Evolutionary conservation across 1,140 invertebrate species (phyloP).

Genomic region (Drosophila subobscura): DNA sequence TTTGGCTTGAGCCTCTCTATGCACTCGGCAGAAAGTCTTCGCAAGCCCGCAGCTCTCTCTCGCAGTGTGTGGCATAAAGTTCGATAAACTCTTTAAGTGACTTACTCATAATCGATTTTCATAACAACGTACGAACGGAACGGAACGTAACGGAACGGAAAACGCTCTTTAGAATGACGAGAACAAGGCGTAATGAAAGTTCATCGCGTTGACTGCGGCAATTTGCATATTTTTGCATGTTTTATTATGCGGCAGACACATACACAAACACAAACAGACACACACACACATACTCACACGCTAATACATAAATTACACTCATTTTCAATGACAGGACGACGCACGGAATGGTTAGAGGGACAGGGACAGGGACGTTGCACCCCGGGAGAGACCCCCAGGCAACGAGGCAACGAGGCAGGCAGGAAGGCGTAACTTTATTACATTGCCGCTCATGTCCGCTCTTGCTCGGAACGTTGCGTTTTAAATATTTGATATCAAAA

Average conservation of each 20-base stretch:
- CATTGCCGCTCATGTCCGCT: conserved; percentile 45
- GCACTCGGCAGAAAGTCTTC: conserved; percentile 18
- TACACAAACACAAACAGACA: conserved; percentile 37
- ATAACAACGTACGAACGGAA: conserved; percentile 9
- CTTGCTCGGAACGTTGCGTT: conserved; percentile 52
- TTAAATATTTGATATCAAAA: conserved; percentile 78
- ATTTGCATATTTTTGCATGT: conserved; percentile 82
- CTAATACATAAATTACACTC: conserved; percentile 60
- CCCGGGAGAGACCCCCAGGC: conserved; percentile 7
- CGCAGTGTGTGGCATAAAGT: conserved; percentile 40
- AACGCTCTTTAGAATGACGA: conserved; percentile 69
- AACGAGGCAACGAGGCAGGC: conserved; percentile 8
- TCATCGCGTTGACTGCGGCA: conserved; percentile 78
- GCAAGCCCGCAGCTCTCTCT: conserved; percentile 1
- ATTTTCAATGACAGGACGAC: conserved; percentile 55
- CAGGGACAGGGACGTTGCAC: conserved; percentile 26
- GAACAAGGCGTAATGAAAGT: conserved; percentile 63
- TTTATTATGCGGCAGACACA: conserved; percentile 66
- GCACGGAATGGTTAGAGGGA: neutral
- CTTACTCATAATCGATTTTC: conserved; percentile 62
- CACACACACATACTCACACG: conserved; percentile 42
- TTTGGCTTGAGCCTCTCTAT: conserved; percentile 6
- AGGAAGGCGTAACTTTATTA: conserved; percentile 70
- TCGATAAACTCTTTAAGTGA: conserved; percentile 74
- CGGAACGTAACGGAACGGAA: conserved; percentile 34